Evolutionary conservation across 2,113 vertebrate species (phyloP).

Genomic region (Phylloscopus whistleri): DNA sequence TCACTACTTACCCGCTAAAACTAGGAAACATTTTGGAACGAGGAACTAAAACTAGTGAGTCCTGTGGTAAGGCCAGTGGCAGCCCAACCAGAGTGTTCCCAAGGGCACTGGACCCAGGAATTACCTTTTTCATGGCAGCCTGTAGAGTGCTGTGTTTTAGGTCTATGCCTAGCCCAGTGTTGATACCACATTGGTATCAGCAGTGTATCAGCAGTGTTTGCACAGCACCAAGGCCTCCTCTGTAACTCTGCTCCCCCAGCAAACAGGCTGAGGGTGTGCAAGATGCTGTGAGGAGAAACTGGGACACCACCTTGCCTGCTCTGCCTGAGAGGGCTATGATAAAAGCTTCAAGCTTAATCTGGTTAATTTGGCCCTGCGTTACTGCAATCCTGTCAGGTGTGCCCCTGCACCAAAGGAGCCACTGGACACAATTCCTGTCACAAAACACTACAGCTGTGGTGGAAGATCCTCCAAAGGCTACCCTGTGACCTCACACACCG

Average conservation of each 20-base stretch:
- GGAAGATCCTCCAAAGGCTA: not conserved
- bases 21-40: not conserved
- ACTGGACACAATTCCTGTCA: not conserved
- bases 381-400: not conserved
- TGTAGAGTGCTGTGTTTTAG: not conserved
- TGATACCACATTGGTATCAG: not conserved
- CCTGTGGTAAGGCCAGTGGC: not conserved
- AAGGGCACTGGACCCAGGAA: not conserved
- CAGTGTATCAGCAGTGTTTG: not conserved
- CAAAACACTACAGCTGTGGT: not conserved
- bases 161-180: not conserved
- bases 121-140: not conserved
- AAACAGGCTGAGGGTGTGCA: not conserved
- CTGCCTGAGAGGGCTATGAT: not conserved
- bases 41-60: not conserved
- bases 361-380: not conserved
- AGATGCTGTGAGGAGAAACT: not conserved
- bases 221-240: not conserved
- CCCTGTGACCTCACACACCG: not conserved
- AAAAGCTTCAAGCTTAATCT: not conserved
- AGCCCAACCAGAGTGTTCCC: not conserved
- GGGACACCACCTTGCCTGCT: not conserved
- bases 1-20: not conserved
- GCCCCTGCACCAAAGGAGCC: not conserved
- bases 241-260: not conserved